A percentile compares a stretch with the other conserved stretches of the same genome.
phyloP scores from a whole-genome alignment of 2,797 vertebrate genomes.

The Astyanax mexicanus region DNA sequence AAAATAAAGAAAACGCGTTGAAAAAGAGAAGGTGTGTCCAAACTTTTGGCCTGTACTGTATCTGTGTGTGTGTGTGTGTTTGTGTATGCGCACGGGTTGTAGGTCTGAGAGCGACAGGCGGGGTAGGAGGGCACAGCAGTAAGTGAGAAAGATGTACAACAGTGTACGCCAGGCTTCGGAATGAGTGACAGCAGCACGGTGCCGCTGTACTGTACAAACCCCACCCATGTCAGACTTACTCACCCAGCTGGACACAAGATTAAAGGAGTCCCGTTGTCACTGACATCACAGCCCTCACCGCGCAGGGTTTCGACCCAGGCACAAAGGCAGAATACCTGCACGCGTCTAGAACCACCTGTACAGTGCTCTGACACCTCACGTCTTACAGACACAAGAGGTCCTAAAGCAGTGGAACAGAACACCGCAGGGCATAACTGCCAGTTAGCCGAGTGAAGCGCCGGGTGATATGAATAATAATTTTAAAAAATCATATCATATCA shows the following conservation, averaged over 20 bases:
- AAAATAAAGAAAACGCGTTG: too few species aligned
- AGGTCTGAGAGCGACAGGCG: constrained; percentile 23
- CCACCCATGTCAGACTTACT: constrained; percentile 2
- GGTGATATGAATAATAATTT: too few species aligned
- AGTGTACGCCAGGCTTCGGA: constrained; percentile 13
- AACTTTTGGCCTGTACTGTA: too few species aligned
- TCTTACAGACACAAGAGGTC: neutral
- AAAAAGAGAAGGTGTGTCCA: too few species aligned
- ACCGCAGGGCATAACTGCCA: neutral
- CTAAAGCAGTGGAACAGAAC: neutral
- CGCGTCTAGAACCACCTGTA: constrained; percentile 9
- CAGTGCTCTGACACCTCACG: neutral
- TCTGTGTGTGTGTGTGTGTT: constrained; percentile 9
- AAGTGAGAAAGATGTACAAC: constrained; percentile 12
- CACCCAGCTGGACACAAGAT: constrained; percentile 43
- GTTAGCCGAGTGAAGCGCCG: neutral
- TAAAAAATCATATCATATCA: too few species aligned
- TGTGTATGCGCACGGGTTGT: constrained; percentile 5
- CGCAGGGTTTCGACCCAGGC: constrained; percentile 14
- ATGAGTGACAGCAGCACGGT: constrained; percentile 29
- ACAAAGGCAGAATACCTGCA: constrained; percentile 10
- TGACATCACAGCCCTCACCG: constrained; percentile 31
- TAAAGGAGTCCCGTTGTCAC: constrained; percentile 35
- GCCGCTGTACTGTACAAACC: constrained; percentile 29
- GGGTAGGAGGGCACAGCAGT: constrained; percentile 5